Percentiles rank a stretch among this genome's conserved stretches.
phyloP scores from a whole-genome alignment of 1,140 invertebrate species.

The Mylabris phalerata region DNA sequence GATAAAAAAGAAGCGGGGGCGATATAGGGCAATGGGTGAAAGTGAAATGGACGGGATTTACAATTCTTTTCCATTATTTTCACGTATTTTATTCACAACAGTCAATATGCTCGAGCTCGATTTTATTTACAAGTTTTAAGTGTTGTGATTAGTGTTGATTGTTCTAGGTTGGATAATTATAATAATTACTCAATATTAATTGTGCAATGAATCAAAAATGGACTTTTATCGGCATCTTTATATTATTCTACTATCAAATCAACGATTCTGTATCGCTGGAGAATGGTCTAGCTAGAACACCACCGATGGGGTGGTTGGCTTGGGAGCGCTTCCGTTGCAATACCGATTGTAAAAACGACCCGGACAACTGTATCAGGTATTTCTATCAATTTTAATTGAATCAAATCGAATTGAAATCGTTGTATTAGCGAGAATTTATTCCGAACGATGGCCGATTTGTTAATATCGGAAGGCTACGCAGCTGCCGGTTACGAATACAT shows the following conservation, averaged over 20 bases:
- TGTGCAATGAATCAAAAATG: slow-evolving; percentile 37
- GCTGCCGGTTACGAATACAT: slow-evolving; percentile 87
- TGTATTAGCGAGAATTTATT: slow-evolving; percentile 80
- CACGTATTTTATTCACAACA: too few species aligned
- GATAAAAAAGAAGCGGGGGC: slow-evolving; percentile 4
- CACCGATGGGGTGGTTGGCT: slow-evolving; percentile 82
- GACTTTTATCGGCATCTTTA: slow-evolving; percentile 25
- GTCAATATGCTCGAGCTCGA: too few species aligned
- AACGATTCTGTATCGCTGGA: slow-evolving; percentile 49
- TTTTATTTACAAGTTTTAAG: background rate
- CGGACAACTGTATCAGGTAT: slow-evolving; percentile 88
- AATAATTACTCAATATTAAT: background rate
- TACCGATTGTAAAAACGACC: slow-evolving; percentile 87
- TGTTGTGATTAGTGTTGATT: background rate
- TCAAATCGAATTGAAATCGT: background rate
- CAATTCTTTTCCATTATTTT: slow-evolving; percentile 1
- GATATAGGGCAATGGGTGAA: slow-evolving; percentile 29
- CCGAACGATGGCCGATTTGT: slow-evolving; percentile 83
- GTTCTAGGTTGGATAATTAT: slow-evolving; percentile 9
- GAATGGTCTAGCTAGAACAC: slow-evolving; percentile 76
- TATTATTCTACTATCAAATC: slow-evolving; percentile 14
- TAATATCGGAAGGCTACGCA: slow-evolving; percentile 84
- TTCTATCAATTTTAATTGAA: background rate
- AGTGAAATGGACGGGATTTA: slow-evolving; percentile 15
- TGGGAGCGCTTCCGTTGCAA: slow-evolving; percentile 93